These are phyloP conservation scores for Furcifer pardalis DNA, from an alignment of 2,797 vertebrate species.

Conservation along the genomic window DNA sequence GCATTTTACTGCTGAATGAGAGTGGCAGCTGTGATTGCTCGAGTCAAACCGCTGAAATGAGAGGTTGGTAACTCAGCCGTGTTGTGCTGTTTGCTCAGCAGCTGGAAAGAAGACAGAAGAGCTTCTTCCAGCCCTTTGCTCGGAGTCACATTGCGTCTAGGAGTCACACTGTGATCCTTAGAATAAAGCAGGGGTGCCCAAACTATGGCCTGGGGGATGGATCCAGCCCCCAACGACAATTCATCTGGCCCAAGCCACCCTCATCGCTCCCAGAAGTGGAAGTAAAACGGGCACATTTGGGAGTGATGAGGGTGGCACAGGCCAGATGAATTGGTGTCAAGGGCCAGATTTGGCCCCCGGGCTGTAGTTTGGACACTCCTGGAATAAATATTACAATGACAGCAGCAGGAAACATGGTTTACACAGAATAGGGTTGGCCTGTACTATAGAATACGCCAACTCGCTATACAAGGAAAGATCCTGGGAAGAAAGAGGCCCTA, in stretches of 20 bases:
- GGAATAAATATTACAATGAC: neutral
- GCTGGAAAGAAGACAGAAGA: neutral
- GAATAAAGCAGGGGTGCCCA: neutral
- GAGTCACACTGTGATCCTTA: neutral
- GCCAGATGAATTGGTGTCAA: no score
- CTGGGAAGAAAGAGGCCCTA: no score
- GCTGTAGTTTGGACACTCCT: no score
- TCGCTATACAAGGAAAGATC: no score
- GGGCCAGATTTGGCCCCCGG: no score
- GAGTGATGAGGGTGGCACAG: no score
- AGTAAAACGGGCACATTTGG: no score
- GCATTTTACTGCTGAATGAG: neutral
- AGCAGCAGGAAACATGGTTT: neutral
- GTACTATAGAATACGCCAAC: no score
- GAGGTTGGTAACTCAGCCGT: conserved; percentile 1
- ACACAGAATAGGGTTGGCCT: neutral
- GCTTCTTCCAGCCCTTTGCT: neutral
- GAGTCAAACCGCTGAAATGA: neutral
- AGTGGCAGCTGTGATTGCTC: conserved; percentile 22
- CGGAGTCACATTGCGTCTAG: neutral
- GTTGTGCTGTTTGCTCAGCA: conserved; percentile 8
- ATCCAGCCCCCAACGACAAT: no score
- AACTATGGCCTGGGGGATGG: no score
- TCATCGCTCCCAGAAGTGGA: no score
- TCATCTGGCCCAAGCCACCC: no score